Conservation (phyloP, 2,888 invertebrate genomes). For the Xestobium rufovillosum region DNA sequence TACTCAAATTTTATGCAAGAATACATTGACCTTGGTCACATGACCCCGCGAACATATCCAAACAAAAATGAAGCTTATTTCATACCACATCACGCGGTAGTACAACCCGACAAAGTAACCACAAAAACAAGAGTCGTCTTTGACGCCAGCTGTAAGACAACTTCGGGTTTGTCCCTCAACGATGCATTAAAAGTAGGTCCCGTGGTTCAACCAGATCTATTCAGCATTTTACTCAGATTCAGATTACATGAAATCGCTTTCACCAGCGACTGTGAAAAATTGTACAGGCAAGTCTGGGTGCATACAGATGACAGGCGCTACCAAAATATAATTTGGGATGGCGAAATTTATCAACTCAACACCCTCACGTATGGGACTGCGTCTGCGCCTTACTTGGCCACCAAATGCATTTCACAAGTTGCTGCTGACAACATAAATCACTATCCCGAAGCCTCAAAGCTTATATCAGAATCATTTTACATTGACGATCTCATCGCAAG, state of each 20-base stretch:
- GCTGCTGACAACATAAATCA: too few relatives aligned
- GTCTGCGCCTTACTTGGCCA: too few relatives aligned
- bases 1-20: conserved; percentile 1
- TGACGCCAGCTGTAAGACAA: conserved; percentile 13
- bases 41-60: too few relatives aligned
- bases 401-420: too few relatives aligned
- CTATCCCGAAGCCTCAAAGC: too few relatives aligned
- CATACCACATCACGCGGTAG: conserved; percentile 14
- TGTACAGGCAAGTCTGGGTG: conserved; percentile 22
- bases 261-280: conserved; percentile 21
- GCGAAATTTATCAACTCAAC: conserved; percentile 14
- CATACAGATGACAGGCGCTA: conserved; percentile 15
- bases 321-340: conserved; percentile 21
- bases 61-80: too few relatives aligned
- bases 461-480: too few relatives aligned
- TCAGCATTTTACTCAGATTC: conserved; percentile 19
- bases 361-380: conserved; percentile 22
- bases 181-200: conserved; percentile 16
- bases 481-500: too few relatives aligned
- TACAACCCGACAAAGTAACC: conserved; percentile 6
- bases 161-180: conserved; percentile 11
- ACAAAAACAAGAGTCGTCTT: conserved; percentile 19
- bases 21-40: not conserved
- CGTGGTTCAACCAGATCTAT: conserved; percentile 18
- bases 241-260: conserved; percentile 16